Conservation (phyloP, 2,113 vertebrate species). For the Oophaga pumilio region DNA sequence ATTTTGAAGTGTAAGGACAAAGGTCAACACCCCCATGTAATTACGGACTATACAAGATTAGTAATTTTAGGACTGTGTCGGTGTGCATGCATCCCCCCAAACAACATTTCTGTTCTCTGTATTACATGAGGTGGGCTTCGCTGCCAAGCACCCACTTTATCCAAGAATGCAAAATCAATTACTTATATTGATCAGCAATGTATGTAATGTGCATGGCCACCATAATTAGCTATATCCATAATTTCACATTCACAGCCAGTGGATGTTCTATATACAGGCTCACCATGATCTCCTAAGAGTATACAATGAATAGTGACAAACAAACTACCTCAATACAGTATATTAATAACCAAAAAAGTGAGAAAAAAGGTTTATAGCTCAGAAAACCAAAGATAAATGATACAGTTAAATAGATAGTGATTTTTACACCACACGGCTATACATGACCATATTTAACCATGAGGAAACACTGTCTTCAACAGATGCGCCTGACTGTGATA, state of each 20-base stretch:
- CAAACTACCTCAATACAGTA: slow-evolving; percentile 35
- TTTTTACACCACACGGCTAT: background rate
- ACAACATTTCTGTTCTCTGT: too few relatives aligned
- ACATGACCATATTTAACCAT: background rate
- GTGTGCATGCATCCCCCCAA: too few relatives aligned
- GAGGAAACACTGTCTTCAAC: background rate
- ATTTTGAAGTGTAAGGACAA: too few relatives aligned
- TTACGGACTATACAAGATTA: too few relatives aligned
- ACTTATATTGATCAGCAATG: background rate
- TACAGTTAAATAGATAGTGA: background rate
- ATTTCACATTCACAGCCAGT: background rate
- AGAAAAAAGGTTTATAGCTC: background rate
- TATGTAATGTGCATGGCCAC: background rate
- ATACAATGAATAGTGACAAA: slow-evolving; percentile 8
- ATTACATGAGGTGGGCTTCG: too few relatives aligned
- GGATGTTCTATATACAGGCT: background rate
- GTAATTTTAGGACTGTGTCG: too few relatives aligned
- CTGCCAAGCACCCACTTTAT: too few relatives aligned
- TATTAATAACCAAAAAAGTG: background rate
- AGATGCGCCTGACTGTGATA: background rate
- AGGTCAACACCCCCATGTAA: too few relatives aligned
- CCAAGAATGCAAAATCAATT: too few relatives aligned
- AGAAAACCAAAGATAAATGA: background rate
- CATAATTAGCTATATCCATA: background rate
- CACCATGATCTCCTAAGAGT: background rate